phyloP scores from a whole-genome alignment of 2,797 vertebrate genomes.

The Mionectes olivaceus region DNA sequence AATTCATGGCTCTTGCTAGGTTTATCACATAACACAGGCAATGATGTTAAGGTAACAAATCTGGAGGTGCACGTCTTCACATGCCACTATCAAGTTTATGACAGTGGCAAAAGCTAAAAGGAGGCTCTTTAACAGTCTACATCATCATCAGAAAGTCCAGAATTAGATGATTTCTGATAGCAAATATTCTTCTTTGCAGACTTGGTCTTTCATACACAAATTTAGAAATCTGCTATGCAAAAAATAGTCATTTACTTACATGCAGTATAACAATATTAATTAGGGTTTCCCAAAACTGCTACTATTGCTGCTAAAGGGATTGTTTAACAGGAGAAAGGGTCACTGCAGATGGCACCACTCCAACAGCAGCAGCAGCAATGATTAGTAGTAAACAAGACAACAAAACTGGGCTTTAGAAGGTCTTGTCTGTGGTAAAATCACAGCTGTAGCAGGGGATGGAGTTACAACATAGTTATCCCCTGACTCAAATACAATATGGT shows the following conservation, averaged over 20 bases:
- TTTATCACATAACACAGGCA: background rate
- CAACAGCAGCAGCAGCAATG: background rate
- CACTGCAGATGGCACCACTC: background rate
- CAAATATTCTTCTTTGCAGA: background rate
- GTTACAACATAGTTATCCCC: background rate
- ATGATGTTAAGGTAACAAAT: background rate
- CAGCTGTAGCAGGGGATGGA: background rate
- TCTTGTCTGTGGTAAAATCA: background rate
- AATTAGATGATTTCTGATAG: background rate
- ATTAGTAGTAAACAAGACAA: background rate
- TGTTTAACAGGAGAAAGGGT: background rate
- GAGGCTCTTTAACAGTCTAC: background rate
- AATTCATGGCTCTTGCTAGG: background rate
- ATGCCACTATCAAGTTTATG: background rate
- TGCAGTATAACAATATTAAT: background rate
- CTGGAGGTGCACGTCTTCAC: background rate
- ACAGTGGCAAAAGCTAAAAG: background rate
- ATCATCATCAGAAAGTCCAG: background rate
- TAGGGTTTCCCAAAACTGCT: background rate
- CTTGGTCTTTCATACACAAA: background rate
- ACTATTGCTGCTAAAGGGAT: background rate
- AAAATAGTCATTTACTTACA: background rate
- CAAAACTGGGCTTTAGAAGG: background rate
- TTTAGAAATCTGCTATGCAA: background rate
- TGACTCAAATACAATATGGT: background rate